phyloP scores from a whole-genome alignment of 2,888 invertebrate genomes.

The Blastobasis lacticolella region DNA sequence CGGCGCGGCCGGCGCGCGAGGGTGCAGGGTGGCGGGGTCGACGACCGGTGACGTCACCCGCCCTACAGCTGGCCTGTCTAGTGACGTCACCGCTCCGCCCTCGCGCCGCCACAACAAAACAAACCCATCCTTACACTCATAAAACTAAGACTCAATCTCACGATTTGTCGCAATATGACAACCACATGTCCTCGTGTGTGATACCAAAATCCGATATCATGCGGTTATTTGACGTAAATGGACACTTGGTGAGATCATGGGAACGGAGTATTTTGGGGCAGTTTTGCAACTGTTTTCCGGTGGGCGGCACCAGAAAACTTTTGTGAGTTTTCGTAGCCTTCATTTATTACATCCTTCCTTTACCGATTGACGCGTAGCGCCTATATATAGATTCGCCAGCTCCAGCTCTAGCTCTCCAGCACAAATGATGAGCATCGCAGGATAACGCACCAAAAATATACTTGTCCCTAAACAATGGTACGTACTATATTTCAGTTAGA shows the following conservation, averaged over 20 bases:
- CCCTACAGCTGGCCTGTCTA: conserved; percentile 69
- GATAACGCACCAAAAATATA: no score
- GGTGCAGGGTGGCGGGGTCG: conserved; percentile 56
- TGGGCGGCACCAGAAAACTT: no score
- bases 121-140: conserved; percentile 42
- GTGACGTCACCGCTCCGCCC: conserved; percentile 58
- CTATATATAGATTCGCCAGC: no score
- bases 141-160: conserved; percentile 50
- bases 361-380: no score
- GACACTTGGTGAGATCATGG: conserved; percentile 16
- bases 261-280: no score
- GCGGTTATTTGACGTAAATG: conserved; percentile 45
- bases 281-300: conserved; percentile 24
- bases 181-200: conserved; percentile 50
- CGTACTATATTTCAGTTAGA: no score
- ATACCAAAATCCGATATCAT: conserved; percentile 51
- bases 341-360: no score
- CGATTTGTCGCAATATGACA: conserved; percentile 35
- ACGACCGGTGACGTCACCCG: conserved; percentile 67
- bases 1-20: conserved; percentile 32
- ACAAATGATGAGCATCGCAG: no score
- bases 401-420: no score
- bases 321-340: no score
- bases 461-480: no score
- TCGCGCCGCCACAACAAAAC: conserved; percentile 37